Percentiles rank a stretch among this genome's conserved stretches.
Conservation (phyloP, 1,140 invertebrate species). For the Caenorhabditis tropicalis region DNA sequence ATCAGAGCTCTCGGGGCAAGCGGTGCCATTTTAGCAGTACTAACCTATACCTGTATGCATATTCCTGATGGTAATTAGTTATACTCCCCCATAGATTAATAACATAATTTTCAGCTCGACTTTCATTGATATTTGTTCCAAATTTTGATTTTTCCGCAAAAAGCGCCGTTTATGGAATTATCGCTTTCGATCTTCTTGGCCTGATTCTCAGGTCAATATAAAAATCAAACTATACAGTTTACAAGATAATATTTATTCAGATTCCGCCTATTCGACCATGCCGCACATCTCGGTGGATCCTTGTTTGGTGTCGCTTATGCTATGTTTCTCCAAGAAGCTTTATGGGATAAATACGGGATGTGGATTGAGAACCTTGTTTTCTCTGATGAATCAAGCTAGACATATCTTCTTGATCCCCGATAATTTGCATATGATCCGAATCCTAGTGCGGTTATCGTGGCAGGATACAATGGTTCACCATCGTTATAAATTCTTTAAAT, state of each 20-base stretch:
- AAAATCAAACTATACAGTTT: neutral
- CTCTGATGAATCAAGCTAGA: too few relatives aligned
- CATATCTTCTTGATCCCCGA: too few relatives aligned
- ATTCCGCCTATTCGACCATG: conserved; percentile 17
- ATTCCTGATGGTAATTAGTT: conserved; percentile 79
- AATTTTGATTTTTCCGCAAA: conserved; percentile 33
- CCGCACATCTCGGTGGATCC: conserved; percentile 1
- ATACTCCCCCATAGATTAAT: neutral
- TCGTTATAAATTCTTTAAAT: too few relatives aligned
- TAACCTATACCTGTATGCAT: conserved; percentile 85
- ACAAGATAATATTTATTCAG: neutral
- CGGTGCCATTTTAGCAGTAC: conserved; percentile 87
- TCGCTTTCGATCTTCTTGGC: conserved; percentile 10
- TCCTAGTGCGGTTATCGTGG: too few relatives aligned
- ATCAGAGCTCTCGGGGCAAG: conserved; percentile 90
- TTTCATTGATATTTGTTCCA: neutral
- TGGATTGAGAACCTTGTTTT: neutral
- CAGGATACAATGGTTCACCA: too few relatives aligned
- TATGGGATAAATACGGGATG: conserved; percentile 17
- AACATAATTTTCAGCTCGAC: neutral
- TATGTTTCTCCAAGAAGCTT: neutral
- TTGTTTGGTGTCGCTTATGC: conserved; percentile 1
- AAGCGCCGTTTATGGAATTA: conserved; percentile 22
- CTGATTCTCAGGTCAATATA: neutral
- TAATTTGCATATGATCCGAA: too few relatives aligned